Evolutionary conservation across 37 sponge, comb jelly and placozoan species (phyloP), one percentile per base, ranked within the genome.

Genomic region (Mnemiopsis leidyi): DNA sequence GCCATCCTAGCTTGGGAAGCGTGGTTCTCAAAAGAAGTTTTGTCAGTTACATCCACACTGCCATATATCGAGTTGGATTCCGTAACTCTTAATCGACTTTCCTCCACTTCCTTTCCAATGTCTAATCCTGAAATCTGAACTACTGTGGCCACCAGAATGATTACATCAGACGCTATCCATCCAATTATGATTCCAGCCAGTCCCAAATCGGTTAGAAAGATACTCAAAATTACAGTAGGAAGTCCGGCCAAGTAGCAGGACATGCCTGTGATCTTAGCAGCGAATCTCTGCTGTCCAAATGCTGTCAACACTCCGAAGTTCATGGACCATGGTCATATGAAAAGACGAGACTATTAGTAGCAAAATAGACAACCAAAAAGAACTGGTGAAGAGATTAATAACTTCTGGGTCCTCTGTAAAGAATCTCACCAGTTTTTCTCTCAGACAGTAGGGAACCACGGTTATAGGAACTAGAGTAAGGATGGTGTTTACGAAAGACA

Each of bases 281-380:
- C 36, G 32, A 77, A 77, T 33, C 79, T 26, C 33, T 77, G 79
- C 32, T 77, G 9, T 20, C 79, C 79, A 32, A 77, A 77, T 13
- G 79, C 79, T 1, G 36, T 77, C 20, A 77, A 32, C 1, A 77
- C 79, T 2, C 79, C 79, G 1, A 21, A 3, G 32, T 26, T 34
- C 79, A 77, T 16, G 1, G 9, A 26, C 18, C 79, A 77, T 16
- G 1, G 9, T 20, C 9, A 77, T 32, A 34, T 77, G 36, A 9
- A 77, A 9, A 0, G 30, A 20, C 30, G 30, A 9, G 7, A 77
- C 20, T 77, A 36, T 26, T 20, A 77, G 32, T 9, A 3, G 9
- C 33, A 77, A 1, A 31, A 1, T 1, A 34, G 32, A 16, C 18
- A 77, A 31, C 79, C 79, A 77, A 32, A 77, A 77, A 34, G 79